Conservation (phyloP, 2,797 vertebrate genomes). For the Denticeps clupeoides region DNA sequence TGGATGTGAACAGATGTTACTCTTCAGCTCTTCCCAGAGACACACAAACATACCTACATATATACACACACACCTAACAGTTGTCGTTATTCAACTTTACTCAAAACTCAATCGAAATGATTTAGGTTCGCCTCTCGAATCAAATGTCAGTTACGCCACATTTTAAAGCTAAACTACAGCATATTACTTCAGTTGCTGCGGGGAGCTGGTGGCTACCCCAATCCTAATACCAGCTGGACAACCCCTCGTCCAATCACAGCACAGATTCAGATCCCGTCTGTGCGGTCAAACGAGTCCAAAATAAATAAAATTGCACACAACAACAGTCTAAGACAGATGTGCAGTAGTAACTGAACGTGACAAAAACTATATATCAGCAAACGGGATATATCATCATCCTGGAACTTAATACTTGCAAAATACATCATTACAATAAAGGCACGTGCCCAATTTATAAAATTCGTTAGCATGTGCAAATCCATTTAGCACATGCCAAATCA, state of each 20-base stretch:
- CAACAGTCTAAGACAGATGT: not conserved
- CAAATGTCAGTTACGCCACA: constrained; percentile 13
- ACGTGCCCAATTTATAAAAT: no score
- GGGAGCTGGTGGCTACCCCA: constrained; percentile 31
- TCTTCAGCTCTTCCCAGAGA: no score
- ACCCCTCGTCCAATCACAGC: constrained; percentile 30
- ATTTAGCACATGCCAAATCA: no score
- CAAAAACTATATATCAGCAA: not conserved
- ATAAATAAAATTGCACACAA: constrained; percentile 26
- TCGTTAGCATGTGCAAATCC: no score
- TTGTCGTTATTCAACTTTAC: constrained; percentile 38
- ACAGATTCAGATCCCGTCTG: constrained; percentile 26
- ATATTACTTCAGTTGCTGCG: constrained; percentile 34
- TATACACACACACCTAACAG: constrained; percentile 46
- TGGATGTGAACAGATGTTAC: constrained; percentile 41
- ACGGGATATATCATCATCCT: no score
- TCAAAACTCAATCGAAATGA: no score
- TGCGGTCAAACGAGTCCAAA: constrained; percentile 28
- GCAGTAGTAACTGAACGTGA: not conserved
- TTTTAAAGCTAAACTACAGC: constrained; percentile 41
- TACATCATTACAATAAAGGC: no score
- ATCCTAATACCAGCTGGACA: constrained; percentile 28
- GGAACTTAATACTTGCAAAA: no score
- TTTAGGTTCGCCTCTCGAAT: constrained; percentile 24
- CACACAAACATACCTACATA: constrained; percentile 25